These are phyloP conservation scores for Apodemus agrarius DNA, from an alignment of 2,797 vertebrate genomes.

Conservation along the genomic window DNA sequence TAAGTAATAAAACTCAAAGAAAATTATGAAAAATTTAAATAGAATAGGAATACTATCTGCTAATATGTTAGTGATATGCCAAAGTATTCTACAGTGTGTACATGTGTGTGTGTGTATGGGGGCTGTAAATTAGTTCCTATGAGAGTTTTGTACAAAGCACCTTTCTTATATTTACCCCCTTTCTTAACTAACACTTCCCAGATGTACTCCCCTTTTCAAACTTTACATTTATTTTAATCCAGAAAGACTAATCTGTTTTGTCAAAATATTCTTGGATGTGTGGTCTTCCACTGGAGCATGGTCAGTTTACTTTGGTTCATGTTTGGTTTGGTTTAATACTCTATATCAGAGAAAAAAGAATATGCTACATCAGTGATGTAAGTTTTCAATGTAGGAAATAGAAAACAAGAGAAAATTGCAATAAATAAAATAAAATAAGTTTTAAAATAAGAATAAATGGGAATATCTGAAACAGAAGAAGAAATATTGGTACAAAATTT, in stretches of 20 bases:
- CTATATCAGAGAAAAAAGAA: not conserved
- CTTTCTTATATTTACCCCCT: not conserved
- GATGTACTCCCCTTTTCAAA: not conserved
- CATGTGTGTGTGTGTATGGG: not conserved
- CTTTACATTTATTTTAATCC: not conserved
- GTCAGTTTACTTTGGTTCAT: not conserved
- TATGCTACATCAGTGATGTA: not conserved
- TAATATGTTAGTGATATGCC: not conserved
- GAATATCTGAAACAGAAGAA: not conserved
- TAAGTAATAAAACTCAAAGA: not conserved
- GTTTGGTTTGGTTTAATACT: not conserved
- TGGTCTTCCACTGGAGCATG: not conserved
- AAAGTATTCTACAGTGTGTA: not conserved
- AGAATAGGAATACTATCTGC: not conserved
- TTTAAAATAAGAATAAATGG: not conserved
- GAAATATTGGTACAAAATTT: not conserved
- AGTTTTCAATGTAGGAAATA: not conserved
- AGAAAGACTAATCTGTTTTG: not conserved
- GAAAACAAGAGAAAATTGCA: not conserved
- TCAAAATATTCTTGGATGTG: not conserved
- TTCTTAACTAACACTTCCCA: not conserved
- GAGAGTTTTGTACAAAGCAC: not conserved
- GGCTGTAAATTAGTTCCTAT: not conserved
- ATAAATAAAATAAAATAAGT: not conserved
- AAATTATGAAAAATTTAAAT: not conserved